Evolutionary conservation across 2,797 vertebrate species (phyloP).

Genomic region (Danio jaintianensis): DNA sequence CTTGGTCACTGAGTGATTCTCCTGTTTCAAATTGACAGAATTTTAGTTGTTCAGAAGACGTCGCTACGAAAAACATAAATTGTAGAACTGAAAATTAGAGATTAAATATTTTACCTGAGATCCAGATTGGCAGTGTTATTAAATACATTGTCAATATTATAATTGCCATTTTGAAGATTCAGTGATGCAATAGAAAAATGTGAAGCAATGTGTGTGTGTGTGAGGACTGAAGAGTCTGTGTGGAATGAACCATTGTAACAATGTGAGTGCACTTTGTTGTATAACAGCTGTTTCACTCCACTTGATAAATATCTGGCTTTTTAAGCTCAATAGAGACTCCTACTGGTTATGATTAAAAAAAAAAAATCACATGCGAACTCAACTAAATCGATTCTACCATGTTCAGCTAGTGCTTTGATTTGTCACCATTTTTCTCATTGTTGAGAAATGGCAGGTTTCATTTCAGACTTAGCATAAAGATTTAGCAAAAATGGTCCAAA

Average conservation of each 20-base stretch:
- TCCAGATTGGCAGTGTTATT: neutral
- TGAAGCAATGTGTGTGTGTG: neutral
- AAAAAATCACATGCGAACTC: too few relatives aligned
- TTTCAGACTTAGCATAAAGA: neutral
- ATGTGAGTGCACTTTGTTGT: neutral
- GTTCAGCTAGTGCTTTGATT: neutral
- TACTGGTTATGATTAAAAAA: neutral
- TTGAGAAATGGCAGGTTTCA: neutral
- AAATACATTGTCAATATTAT: conserved; percentile 5
- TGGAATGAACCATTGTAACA: neutral
- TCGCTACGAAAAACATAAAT: neutral
- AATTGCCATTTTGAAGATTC: conserved; percentile 6
- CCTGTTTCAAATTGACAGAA: conserved; percentile 18
- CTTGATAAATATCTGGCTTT: neutral
- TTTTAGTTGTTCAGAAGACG: neutral
- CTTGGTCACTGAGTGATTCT: conserved; percentile 33
- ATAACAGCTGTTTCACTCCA: neutral
- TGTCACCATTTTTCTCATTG: too few relatives aligned
- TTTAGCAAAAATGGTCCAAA: neutral
- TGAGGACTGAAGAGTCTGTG: neutral
- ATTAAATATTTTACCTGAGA: neutral
- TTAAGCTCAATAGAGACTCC: neutral
- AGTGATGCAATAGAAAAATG: neutral
- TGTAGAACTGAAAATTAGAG: neutral
- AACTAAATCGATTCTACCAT: too few relatives aligned